These are phyloP conservation scores for Adineta ricciae DNA, from an alignment of 2,888 invertebrate species.

Conservation along the genomic window DNA sequence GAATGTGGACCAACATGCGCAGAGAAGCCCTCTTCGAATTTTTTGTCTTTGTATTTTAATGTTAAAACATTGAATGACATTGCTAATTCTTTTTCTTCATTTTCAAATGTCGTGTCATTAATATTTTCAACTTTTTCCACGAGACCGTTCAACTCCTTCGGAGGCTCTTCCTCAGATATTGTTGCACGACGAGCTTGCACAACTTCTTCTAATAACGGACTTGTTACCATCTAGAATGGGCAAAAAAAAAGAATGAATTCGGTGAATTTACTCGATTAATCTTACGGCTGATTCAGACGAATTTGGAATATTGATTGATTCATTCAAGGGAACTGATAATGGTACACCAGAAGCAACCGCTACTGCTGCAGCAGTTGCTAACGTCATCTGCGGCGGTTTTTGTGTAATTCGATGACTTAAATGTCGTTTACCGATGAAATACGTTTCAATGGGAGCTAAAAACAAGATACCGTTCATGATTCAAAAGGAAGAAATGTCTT, in stretches of 20 bases:
- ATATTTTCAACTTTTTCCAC: neutral
- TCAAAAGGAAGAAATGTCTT: no score
- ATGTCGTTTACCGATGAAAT: neutral
- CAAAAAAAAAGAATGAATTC: no score
- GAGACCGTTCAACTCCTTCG: neutral
- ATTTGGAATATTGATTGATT: neutral
- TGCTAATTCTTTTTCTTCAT: neutral
- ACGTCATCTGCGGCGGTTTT: neutral
- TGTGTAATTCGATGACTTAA: slow-evolving; percentile 18
- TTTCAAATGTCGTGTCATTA: neutral
- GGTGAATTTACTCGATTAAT: no score
- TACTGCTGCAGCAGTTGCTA: neutral
- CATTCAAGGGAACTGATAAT: neutral
- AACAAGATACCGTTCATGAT: no score
- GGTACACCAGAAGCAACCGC: neutral
- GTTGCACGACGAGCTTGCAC: neutral
- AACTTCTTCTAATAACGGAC: slow-evolving; percentile 16
- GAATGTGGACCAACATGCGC: neutral
- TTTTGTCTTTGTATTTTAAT: neutral
- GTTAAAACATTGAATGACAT: neutral
- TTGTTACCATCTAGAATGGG: neutral
- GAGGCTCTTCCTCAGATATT: neutral
- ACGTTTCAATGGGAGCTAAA: neutral
- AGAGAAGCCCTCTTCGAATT: neutral
- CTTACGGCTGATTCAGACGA: neutral